Evolutionary conservation across 2,113 vertebrate genomes (phyloP).

Genomic region (Aegithalos caudatus): DNA sequence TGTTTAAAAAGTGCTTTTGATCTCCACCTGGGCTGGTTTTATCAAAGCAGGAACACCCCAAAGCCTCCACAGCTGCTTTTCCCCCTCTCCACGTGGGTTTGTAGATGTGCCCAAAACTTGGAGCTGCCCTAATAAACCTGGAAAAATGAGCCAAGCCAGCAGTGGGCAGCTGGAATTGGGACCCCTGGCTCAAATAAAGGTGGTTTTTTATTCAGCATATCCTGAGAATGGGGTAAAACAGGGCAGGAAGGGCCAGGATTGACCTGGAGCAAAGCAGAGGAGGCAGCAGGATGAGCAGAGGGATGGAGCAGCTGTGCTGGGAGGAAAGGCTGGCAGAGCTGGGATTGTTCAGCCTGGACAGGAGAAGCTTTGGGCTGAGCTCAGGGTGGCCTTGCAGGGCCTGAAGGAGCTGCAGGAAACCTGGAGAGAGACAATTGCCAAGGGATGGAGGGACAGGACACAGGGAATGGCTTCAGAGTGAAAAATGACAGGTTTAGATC

Average conservation of each 20-base stretch:
- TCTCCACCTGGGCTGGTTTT: neutral
- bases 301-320: neutral
- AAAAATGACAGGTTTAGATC: no score
- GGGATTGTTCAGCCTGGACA: neutral
- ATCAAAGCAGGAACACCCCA: neutral
- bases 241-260: neutral
- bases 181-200: neutral
- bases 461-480: no score
- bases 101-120: neutral
- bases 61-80: neutral
- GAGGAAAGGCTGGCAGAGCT: neutral
- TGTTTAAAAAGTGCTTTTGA: neutral
- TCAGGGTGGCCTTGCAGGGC: no score
- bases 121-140: neutral
- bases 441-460: no score
- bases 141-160: neutral
- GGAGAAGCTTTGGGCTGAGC: no score
- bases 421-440: no score
- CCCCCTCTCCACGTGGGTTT: fast-evolving
- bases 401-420: no score
- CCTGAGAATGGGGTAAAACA: neutral
- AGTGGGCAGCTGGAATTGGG: neutral
- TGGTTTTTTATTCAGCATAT: neutral
- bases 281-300: neutral
- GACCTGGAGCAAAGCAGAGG: neutral